phyloP scores from a whole-genome alignment of 2,113 vertebrate genomes.

The Bos indicus region DNA sequence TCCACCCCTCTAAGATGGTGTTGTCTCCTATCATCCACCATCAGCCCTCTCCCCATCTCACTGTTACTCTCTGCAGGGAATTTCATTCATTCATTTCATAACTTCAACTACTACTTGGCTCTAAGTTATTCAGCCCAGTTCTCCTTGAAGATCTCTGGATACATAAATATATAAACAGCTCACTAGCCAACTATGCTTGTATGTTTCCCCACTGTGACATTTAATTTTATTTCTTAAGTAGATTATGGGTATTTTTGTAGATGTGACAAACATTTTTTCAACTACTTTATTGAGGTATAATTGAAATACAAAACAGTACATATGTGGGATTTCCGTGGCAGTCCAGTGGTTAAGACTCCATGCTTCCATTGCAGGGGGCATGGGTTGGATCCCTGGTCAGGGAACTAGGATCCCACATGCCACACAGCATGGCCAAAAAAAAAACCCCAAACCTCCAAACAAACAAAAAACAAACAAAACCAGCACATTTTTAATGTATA shows the following conservation, averaged over 20 bases:
- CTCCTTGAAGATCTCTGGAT: not conserved
- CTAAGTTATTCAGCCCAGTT: not conserved
- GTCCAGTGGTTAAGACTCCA: not conserved
- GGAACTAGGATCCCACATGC: not conserved
- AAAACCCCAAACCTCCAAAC: not conserved
- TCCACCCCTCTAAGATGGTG: not conserved
- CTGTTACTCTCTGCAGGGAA: not conserved
- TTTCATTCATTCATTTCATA: not conserved
- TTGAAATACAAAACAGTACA: not conserved
- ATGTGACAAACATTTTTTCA: not conserved
- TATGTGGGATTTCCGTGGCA: not conserved
- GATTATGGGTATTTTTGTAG: not conserved
- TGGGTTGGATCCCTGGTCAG: not conserved
- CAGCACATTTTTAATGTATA: not conserved
- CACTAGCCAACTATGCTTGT: not conserved
- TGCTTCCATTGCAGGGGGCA: not conserved
- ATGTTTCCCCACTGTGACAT: not conserved
- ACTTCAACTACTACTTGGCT: not conserved
- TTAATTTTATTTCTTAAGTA: not conserved
- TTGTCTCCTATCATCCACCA: not conserved
- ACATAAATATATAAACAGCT: not conserved
- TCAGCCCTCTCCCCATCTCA: not conserved
- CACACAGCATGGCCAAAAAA: not conserved
- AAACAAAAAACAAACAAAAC: not conserved
- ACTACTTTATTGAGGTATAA: not conserved